Evolutionary conservation across 2,797 vertebrate genomes (phyloP).

Genomic region (Phalloptychus januarius): DNA sequence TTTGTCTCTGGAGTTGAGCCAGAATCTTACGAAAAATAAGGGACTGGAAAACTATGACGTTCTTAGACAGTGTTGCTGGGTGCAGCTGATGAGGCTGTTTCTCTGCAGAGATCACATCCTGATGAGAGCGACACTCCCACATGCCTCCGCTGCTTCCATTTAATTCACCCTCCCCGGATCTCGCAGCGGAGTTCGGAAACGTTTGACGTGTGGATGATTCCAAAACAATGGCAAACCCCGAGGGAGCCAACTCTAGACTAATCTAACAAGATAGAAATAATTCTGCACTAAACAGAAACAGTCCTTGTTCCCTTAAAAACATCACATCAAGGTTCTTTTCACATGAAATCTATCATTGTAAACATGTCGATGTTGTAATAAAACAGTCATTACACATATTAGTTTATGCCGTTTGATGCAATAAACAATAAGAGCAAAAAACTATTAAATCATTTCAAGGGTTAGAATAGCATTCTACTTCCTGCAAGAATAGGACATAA

Average conservation of each 20-base stretch:
- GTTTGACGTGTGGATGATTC: background rate
- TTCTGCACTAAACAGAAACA: background rate
- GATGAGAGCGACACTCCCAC: background rate
- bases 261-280: background rate
- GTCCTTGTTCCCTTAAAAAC: background rate
- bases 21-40: background rate
- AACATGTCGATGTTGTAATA: background rate
- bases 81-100: background rate
- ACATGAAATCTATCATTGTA: background rate
- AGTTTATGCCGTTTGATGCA: too few relatives aligned
- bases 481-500: background rate
- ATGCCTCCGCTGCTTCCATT: background rate
- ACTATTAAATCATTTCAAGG: background rate
- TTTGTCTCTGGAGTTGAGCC: background rate
- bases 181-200: background rate
- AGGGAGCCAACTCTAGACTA: background rate
- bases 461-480: background rate
- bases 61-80: background rate
- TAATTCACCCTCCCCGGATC: background rate
- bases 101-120: background rate
- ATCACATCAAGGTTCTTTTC: background rate
- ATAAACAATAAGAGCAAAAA: background rate
- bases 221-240: background rate
- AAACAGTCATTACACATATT: background rate
- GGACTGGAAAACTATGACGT: background rate